Percentiles rank a stretch among this genome's conserved stretches.
Evolutionary conservation across 1,140 invertebrate genomes (phyloP).

Genomic region (Drosophila oshimai): DNA sequence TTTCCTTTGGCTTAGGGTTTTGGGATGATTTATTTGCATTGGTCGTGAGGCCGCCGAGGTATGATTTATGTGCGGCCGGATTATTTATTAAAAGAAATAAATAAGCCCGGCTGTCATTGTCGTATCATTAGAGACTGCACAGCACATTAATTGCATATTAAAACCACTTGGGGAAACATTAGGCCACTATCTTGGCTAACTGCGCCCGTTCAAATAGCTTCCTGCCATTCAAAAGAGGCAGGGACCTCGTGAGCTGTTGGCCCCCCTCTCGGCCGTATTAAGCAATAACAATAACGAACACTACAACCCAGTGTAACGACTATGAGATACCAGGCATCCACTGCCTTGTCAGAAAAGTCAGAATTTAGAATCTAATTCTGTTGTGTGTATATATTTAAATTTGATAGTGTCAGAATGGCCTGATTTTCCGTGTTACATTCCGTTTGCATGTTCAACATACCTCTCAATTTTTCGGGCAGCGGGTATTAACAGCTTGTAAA

Average conservation of each 20-base stretch:
- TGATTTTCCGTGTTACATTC: too few relatives aligned
- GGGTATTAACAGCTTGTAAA: slow-evolving; percentile 44
- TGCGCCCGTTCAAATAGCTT: slow-evolving; percentile 38
- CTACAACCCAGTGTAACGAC: too few relatives aligned
- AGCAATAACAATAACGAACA: slow-evolving; percentile 65
- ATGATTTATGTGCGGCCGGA: slow-evolving; percentile 56
- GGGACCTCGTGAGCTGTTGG: not conserved
- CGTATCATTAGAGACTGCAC: slow-evolving; percentile 40
- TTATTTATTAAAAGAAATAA: slow-evolving; percentile 62
- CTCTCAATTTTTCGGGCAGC: not conserved
- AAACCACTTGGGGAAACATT: slow-evolving; percentile 62
- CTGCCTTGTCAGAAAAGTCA: not conserved
- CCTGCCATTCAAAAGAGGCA: slow-evolving; percentile 29
- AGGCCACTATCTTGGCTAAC: slow-evolving; percentile 26
- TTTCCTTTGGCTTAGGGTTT: slow-evolving; percentile 12
- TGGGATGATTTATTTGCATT: slow-evolving; percentile 61
- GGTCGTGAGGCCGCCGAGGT: slow-evolving; percentile 17
- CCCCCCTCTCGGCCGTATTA: slow-evolving; percentile 49
- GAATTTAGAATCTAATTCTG: too few relatives aligned
- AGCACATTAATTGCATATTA: slow-evolving; percentile 70
- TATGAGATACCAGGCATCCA: not conserved
- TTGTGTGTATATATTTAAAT: too few relatives aligned
- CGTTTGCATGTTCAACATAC: too few relatives aligned
- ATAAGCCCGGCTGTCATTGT: slow-evolving; percentile 14
- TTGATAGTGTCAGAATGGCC: too few relatives aligned